Evolutionary conservation across 2,888 invertebrate species (phyloP), one percentile per base, ranked within the genome.

Genomic region (Galeopsomyia nigrocyanea): DNA sequence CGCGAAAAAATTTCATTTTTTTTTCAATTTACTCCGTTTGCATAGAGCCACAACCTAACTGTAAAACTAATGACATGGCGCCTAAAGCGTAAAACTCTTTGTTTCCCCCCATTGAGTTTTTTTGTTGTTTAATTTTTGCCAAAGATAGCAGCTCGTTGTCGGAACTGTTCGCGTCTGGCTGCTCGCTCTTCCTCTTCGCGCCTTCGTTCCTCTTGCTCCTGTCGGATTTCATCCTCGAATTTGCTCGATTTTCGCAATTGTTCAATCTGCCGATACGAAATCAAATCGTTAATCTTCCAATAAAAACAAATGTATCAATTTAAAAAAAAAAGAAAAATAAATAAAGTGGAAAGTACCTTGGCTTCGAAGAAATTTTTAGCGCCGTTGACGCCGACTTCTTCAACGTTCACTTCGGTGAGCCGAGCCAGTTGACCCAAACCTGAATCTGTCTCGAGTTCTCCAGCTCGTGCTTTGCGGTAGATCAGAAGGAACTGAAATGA

Each of bases 331-430:
- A 55, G 14, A 55, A 9, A 21, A 2, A 55, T 21, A 3, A 21
- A 9, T 55, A 0, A 55, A 9, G 17, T 31, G 39, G 16, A 39
- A 9, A 72, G 78, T 85, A 93, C 93, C 89, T 98, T 98, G 0
- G 97, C 96, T 88, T 97, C 96, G 83, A 98, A 98, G 89, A 98
- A 98, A 83, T 94, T 93, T 86, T 97, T 97, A 49, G 98, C 98
- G 16, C 97, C 98, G 77, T 93, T 94, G 0, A 98, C 98, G 0
- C 98, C 98, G 21, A 96, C 96, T 88, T 96, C 93, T 77, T 96
- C 95, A 0, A 98, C 97, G 83, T 96, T 93, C 73, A 98, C 94
- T 88, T 97, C 97, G 7, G 95, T 94, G 46, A 97, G 88, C 77
- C 92, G 90, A 10, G 97, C 97, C 79, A 98, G 87, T 76, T 96